These are phyloP conservation scores for Hirtodrosophila confusa DNA, from an alignment of 2,888 invertebrate species.

Conservation along the genomic window DNA sequence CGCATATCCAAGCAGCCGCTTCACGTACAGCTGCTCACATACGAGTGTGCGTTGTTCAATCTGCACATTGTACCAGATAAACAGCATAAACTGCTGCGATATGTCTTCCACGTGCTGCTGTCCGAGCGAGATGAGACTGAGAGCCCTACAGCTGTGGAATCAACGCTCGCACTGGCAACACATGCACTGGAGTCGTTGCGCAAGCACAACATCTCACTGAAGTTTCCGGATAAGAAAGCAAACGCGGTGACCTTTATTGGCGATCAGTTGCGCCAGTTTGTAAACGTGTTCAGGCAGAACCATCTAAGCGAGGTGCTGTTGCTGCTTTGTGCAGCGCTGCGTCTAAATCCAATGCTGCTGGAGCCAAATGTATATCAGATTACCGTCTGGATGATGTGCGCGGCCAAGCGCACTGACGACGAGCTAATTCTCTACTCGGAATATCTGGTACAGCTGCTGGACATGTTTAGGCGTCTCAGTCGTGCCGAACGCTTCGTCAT, in stretches of 20 bases:
- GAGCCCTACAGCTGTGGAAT: no score
- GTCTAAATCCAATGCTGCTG: slow-evolving; percentile 81
- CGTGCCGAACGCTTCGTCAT: slow-evolving; percentile 81
- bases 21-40: slow-evolving; percentile 64
- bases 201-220: slow-evolving; percentile 76
- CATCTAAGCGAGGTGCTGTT: slow-evolving; percentile 71
- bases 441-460: slow-evolving; percentile 77
- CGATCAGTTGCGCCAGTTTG: slow-evolving; percentile 41
- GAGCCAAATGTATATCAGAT: slow-evolving; percentile 78
- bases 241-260: slow-evolving; percentile 52
- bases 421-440: slow-evolving; percentile 73
- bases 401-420: slow-evolving; percentile 51
- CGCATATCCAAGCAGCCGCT: slow-evolving; percentile 52
- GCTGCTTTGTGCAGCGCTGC: slow-evolving; percentile 78
- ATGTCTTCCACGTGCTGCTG: slow-evolving; percentile 30
- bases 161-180: slow-evolving; percentile 53
- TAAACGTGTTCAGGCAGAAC: slow-evolving; percentile 29
- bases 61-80: slow-evolving; percentile 45
- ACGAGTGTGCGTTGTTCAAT: slow-evolving; percentile 75
- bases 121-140: not conserved
- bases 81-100: slow-evolving; percentile 26
- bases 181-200: slow-evolving; percentile 74
- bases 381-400: slow-evolving; percentile 76
- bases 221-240: slow-evolving; percentile 17
- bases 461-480: slow-evolving; percentile 82